These are phyloP conservation scores for Caerostris darwini DNA, from an alignment of 1,140 invertebrate genomes.

Conservation along the genomic window DNA sequence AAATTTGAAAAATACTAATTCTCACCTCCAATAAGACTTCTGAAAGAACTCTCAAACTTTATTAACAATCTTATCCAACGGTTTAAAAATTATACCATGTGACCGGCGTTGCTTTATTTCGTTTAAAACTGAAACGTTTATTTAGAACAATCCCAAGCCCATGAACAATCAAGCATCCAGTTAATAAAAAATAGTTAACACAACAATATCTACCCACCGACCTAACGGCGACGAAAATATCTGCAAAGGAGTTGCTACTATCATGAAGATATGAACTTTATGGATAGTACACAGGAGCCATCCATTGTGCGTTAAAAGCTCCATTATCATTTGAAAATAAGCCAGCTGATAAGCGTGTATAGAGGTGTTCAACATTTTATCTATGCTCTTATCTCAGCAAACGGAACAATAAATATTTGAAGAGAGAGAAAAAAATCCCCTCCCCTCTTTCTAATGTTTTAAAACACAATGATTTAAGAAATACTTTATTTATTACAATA, in stretches of 20 bases:
- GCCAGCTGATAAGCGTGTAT: constrained; percentile 33
- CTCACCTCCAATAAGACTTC: not conserved
- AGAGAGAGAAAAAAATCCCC: not conserved
- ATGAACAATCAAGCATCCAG: not conserved
- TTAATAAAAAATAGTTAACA: not conserved
- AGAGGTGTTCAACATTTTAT: constrained; percentile 16
- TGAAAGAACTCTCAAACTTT: not conserved
- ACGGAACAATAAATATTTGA: constrained; percentile 50
- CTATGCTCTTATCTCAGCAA: not conserved
- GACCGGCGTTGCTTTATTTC: no score
- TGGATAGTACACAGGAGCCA: constrained; percentile 34
- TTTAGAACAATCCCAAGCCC: not conserved
- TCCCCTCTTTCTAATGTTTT: not conserved
- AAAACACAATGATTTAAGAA: not conserved
- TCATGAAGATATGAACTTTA: constrained; percentile 15
- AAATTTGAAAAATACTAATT: not conserved
- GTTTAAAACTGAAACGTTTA: not conserved
- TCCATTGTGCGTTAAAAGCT: constrained; percentile 44
- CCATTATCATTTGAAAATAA: constrained; percentile 40
- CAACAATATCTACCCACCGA: constrained; percentile 44
- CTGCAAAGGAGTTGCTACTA: not conserved
- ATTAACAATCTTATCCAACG: not conserved
- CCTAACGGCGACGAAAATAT: constrained; percentile 62
- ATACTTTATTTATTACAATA: not conserved
- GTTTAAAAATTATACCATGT: no score